A percentile compares a stretch with the other conserved stretches of the same genome.
These are phyloP conservation scores for Amphipyra berbera DNA, from an alignment of 2,888 invertebrate genomes.

Conservation along the genomic window DNA sequence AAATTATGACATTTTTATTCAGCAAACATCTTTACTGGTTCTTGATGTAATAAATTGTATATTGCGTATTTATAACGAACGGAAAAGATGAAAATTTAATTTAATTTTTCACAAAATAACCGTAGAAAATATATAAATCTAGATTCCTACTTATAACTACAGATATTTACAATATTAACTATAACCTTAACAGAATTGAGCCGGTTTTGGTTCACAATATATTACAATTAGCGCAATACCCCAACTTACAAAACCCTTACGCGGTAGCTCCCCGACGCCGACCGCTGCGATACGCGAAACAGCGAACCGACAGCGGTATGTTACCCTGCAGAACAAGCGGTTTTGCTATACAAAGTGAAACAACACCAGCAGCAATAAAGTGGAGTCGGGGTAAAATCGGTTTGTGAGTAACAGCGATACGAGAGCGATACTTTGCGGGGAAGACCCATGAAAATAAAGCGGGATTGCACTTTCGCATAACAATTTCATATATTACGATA, in stretches of 20 bases:
- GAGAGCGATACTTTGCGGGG: too few species aligned
- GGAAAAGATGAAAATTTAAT: neutral
- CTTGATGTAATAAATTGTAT: neutral
- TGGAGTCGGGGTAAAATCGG: too few species aligned
- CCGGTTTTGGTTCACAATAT: conserved; percentile 27
- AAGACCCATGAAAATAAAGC: too few species aligned
- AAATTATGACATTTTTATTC: conserved; percentile 36
- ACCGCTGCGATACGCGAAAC: too few species aligned
- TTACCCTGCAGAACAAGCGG: too few species aligned
- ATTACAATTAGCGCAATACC: conserved; percentile 11
- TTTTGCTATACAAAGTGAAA: too few species aligned
- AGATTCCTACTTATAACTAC: conserved; percentile 18
- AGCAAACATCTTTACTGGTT: conserved; percentile 14
- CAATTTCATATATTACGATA: too few species aligned
- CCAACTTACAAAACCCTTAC: neutral
- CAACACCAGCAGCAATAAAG: too few species aligned
- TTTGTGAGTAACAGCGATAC: too few species aligned
- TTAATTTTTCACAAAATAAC: neutral
- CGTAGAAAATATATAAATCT: conserved; percentile 22
- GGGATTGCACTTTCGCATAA: too few species aligned
- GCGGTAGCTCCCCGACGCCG: too few species aligned
- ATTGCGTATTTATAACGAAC: neutral
- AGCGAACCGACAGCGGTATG: too few species aligned
- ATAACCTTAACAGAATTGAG: conserved; percentile 34
- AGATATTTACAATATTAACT: conserved; percentile 50